phyloP scores from a whole-genome alignment of 1,140 invertebrate genomes.

The Polypedilum vanderplanki region DNA sequence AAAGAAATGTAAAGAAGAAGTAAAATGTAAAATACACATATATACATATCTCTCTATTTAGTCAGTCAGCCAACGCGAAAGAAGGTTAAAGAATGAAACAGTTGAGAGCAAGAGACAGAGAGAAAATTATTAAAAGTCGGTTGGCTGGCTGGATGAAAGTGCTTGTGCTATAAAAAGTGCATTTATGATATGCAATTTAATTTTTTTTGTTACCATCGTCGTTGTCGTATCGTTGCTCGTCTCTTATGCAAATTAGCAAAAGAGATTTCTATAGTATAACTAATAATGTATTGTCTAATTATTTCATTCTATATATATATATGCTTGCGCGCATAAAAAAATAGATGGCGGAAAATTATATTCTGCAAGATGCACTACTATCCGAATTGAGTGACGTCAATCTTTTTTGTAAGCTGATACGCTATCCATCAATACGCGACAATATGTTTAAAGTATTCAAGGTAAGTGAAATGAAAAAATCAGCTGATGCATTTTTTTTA shows the following conservation, averaged over 20 bases:
- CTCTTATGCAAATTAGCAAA: background rate
- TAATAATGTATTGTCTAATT: background rate
- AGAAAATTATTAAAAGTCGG: background rate
- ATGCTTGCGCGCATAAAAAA: too few species aligned
- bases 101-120: background rate
- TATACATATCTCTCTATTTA: too few species aligned
- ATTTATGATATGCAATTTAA: background rate
- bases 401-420: constrained; percentile 15
- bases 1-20: constrained; percentile 9
- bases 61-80: too few species aligned
- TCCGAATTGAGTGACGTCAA: background rate
- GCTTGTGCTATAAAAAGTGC: constrained; percentile 17
- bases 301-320: background rate
- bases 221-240: background rate
- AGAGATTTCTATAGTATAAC: background rate
- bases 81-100: too few species aligned
- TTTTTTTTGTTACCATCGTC: background rate
- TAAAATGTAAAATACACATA: too few species aligned
- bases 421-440: background rate
- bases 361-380: background rate
- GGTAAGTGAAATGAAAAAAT: constrained; percentile 18
- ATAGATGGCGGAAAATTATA: constrained; percentile 20
- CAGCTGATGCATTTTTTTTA: constrained; percentile 3
- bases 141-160: background rate
- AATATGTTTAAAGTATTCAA: constrained; percentile 17